Evolutionary conservation across 2,797 vertebrate genomes (phyloP).

Genomic region (Simalia tracyae): DNA sequence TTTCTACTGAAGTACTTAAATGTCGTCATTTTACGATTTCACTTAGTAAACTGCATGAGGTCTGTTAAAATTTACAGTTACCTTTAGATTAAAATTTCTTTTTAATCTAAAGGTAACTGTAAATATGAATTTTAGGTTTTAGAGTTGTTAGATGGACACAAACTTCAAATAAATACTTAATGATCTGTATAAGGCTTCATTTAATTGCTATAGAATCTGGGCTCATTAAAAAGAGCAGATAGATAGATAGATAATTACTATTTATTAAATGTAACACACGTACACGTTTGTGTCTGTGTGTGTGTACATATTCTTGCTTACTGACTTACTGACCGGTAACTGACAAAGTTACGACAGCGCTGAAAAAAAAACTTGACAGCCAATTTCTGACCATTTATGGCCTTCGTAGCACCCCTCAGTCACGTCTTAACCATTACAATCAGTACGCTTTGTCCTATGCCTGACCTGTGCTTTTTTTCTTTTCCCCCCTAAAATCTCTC

Average conservation of each 20-base stretch:
- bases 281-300: neutral
- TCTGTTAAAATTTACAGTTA: neutral
- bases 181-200: constrained; percentile 51
- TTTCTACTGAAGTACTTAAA: neutral
- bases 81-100: constrained; percentile 6
- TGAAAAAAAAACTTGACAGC: neutral
- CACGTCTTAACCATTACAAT: neutral
- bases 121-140: constrained; percentile 7
- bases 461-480: neutral
- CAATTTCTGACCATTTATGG: neutral
- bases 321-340: neutral
- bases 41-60: neutral
- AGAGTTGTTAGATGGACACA: constrained; percentile 92
- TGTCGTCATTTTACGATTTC: neutral
- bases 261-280: too few species aligned
- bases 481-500: neutral
- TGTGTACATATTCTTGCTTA: neutral
- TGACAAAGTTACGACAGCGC: neutral
- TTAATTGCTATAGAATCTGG: constrained; percentile 47
- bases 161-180: constrained; percentile 76
- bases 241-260: neutral
- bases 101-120: neutral
- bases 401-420: neutral
- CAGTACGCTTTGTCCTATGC: neutral
- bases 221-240: constrained; percentile 53